phyloP scores from a whole-genome alignment of 1,140 invertebrate genomes.

The Kradibia gibbosae region DNA sequence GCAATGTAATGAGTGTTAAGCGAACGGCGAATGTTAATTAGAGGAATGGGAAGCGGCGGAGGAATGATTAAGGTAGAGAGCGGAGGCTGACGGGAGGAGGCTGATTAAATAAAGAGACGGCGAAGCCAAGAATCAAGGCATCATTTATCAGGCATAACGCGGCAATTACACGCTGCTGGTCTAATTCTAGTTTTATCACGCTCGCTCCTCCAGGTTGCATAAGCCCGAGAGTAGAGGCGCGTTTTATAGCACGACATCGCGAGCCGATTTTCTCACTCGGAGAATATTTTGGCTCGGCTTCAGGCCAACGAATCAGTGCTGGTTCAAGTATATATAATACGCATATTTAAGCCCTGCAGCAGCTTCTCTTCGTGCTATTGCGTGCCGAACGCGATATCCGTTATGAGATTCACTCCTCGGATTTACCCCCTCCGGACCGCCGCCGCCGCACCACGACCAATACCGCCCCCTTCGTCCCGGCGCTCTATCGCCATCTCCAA shows the following conservation, averaged over 20 bases:
- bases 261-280: slow-evolving; percentile 6
- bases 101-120: not conserved
- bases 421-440: not conserved
- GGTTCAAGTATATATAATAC: not conserved
- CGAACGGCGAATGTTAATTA: not conserved
- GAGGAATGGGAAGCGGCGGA: not conserved
- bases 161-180: slow-evolving; percentile 40
- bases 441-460: not conserved
- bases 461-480: not conserved
- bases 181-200: slow-evolving; percentile 51
- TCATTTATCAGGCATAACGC: slow-evolving; percentile 43
- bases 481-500: not conserved
- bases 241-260: slow-evolving; percentile 29
- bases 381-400: slow-evolving; percentile 47
- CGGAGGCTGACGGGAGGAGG: too few species aligned
- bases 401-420: slow-evolving; percentile 14
- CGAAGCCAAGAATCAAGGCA: not conserved
- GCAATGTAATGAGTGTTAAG: not conserved
- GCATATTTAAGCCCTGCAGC: slow-evolving; percentile 31
- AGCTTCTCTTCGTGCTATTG: slow-evolving; percentile 8
- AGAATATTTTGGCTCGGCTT: slow-evolving; percentile 47
- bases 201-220: slow-evolving; percentile 19
- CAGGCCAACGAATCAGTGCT: slow-evolving; percentile 9
- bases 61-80: not conserved
- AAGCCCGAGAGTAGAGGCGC: slow-evolving; percentile 22